Conservation (phyloP, 2,888 invertebrate genomes). For the Xanthia togata region DNA sequence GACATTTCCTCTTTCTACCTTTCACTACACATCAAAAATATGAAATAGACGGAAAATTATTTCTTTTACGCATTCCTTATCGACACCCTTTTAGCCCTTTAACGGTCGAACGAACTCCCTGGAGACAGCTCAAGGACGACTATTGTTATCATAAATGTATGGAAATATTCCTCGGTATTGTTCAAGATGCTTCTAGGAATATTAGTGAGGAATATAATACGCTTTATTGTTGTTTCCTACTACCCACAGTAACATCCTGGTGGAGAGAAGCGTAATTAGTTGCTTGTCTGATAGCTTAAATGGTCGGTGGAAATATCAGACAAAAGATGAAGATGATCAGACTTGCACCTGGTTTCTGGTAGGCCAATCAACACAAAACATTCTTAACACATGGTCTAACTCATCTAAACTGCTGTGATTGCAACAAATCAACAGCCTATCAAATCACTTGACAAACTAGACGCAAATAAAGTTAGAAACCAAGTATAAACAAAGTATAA, state of each 20-base stretch:
- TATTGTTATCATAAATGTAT: slow-evolving; percentile 53
- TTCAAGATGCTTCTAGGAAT: slow-evolving; percentile 17
- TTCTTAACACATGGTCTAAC: too few species aligned
- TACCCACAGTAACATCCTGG: background rate
- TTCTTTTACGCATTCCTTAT: slow-evolving; percentile 47
- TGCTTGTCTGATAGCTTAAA: background rate
- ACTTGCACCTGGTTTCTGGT: too few species aligned
- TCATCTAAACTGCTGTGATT: background rate
- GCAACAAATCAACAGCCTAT: background rate
- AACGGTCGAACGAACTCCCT: slow-evolving; percentile 33
- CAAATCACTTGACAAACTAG: background rate
- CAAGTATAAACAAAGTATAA: too few species aligned
- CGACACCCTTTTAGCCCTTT: slow-evolving; percentile 61
- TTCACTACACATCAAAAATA: slow-evolving; percentile 32
- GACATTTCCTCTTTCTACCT: background rate
- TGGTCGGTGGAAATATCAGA: background rate
- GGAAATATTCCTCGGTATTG: slow-evolving; percentile 42
- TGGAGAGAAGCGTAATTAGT: too few species aligned
- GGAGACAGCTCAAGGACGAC: slow-evolving; percentile 28
- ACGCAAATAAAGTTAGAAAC: too few species aligned
- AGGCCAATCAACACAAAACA: background rate
- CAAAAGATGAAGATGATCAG: background rate
- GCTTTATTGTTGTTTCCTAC: background rate
- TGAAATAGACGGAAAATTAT: slow-evolving; percentile 48
- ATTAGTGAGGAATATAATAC: slow-evolving; percentile 27